A percentile compares a stretch with the other conserved stretches of the same genome.
Evolutionary conservation across 2,113 vertebrate species (phyloP).

Genomic region (Lampris incognitus): DNA sequence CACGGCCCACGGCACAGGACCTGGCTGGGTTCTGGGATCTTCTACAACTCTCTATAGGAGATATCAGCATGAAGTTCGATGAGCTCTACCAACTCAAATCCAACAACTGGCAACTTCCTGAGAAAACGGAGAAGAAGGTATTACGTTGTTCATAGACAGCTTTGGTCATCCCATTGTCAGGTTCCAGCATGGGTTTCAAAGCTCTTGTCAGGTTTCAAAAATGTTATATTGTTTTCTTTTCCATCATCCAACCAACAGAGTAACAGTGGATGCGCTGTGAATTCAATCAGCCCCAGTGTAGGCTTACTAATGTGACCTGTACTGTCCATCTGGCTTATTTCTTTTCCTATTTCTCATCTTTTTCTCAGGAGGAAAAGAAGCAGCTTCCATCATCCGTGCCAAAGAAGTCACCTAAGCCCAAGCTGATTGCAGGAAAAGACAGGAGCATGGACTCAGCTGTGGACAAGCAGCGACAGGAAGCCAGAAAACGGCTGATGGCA

Average conservation of each 20-base stretch:
- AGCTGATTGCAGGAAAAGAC: conserved; percentile 89
- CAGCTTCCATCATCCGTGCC: conserved; percentile 92
- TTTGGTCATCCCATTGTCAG: conserved; percentile 41
- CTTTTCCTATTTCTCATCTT: not conserved
- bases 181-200: too few species aligned
- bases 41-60: conserved; percentile 96
- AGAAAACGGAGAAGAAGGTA: conserved; percentile 92
- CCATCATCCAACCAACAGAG: too few species aligned
- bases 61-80: conserved; percentile 99
- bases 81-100: conserved; percentile 97
- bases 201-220: not conserved
- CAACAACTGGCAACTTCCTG: conserved; percentile 93
- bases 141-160: not conserved
- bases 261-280: too few species aligned
- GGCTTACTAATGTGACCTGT: not conserved
- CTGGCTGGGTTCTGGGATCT: conserved; percentile 99
- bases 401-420: conserved; percentile 95
- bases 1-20: conserved; percentile 95
- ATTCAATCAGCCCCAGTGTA: not conserved
- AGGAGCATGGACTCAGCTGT: conserved; percentile 87
- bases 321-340: not conserved
- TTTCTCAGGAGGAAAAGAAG: conserved; percentile 92
- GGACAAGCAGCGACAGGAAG: conserved; percentile 98
- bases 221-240: not conserved
- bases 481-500: conserved; percentile 95